Conservation (phyloP, 2,113 vertebrate genomes). For the Cairina moschata region DNA sequence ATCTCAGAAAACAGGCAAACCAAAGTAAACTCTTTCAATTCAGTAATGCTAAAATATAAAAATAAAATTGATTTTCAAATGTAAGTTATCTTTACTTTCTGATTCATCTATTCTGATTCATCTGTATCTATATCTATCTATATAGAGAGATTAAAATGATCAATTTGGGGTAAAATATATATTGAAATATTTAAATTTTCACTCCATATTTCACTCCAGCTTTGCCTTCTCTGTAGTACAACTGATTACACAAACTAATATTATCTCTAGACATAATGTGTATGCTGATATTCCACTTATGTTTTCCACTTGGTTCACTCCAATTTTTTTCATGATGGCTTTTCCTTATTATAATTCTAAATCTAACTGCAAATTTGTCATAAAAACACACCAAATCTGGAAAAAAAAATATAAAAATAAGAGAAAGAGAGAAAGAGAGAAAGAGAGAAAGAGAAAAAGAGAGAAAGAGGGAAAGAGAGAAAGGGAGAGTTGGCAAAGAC, state of each 20-base stretch:
- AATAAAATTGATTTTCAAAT: not conserved
- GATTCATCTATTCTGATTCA: not conserved
- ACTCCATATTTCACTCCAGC: not conserved
- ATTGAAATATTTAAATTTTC: not conserved
- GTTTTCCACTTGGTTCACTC: not conserved
- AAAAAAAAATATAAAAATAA: not conserved
- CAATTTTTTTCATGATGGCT: not conserved
- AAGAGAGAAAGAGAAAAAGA: too few species aligned
- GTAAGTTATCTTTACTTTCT: not conserved
- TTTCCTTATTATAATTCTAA: not conserved
- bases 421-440: too few species aligned
- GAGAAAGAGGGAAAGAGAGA: too few species aligned
- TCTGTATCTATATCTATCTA: not conserved
- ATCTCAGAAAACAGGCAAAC: not conserved
- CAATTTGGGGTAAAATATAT: not conserved
- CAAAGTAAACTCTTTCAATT: not conserved
- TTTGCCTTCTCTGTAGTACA: not conserved
- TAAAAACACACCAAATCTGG: not conserved
- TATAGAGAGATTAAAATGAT: not conserved
- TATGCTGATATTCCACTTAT: not conserved
- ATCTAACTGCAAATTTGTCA: not conserved
- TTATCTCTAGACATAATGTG: not conserved
- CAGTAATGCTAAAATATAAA: not conserved
- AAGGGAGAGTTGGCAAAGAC: too few species aligned
- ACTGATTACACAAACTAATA: not conserved